These are phyloP conservation scores for Xiphophorus couchianus DNA, from an alignment of 2,113 vertebrate genomes.

Conservation along the genomic window DNA sequence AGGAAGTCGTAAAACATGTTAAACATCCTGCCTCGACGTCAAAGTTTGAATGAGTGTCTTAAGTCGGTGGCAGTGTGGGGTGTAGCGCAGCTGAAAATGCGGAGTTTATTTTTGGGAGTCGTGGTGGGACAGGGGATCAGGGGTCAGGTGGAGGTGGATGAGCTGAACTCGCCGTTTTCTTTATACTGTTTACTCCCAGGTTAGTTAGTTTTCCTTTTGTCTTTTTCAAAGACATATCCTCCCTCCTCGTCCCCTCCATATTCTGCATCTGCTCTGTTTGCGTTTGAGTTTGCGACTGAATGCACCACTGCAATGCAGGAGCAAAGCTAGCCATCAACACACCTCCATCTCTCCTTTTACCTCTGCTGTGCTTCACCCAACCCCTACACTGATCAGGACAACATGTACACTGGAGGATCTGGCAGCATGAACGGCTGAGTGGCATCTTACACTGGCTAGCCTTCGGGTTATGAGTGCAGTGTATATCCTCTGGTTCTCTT, in stretches of 20 bases:
- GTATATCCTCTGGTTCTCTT: conserved; percentile 58
- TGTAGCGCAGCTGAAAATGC: conserved; percentile 28
- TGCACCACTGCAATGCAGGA: conserved; percentile 34
- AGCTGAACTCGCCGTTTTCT: conserved; percentile 10
- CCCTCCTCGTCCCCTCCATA: conserved; percentile 16
- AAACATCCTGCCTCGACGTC: background rate
- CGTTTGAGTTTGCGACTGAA: background rate
- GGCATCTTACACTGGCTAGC: conserved; percentile 5
- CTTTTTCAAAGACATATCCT: conserved; percentile 12
- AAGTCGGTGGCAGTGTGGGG: conserved; percentile 3
- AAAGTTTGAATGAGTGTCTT: background rate
- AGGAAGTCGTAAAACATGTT: background rate
- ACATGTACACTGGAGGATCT: conserved; percentile 34
- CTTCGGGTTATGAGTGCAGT: conserved; percentile 75
- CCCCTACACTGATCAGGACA: conserved; percentile 5
- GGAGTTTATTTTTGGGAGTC: conserved; percentile 56
- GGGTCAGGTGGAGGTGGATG: conserved; percentile 53
- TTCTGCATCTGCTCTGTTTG: background rate
- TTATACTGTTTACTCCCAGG: background rate
- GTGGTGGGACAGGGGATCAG: background rate
- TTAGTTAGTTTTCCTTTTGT: too few relatives aligned
- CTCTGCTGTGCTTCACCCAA: background rate
- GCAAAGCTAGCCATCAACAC: conserved; percentile 2
- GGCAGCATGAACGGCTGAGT: conserved; percentile 31
- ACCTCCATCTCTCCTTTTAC: conserved; percentile 41